phyloP scores from a whole-genome alignment of 2,888 invertebrate genomes.

The Polydrusus pterygomalis region DNA sequence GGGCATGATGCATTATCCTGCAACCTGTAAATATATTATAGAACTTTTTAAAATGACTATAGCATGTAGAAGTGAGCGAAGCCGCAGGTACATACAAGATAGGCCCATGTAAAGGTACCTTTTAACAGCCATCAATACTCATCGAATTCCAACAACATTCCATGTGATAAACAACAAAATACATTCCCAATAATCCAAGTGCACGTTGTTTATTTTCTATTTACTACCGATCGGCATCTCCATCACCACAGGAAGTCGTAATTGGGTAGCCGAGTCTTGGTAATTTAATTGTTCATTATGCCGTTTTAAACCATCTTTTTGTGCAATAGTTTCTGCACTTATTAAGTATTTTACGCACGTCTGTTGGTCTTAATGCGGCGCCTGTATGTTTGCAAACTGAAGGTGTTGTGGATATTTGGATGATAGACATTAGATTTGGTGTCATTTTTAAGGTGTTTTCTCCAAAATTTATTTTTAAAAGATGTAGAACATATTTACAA shows the following conservation, averaged over 20 bases:
- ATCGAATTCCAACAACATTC: conserved; percentile 10
- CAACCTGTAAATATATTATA: background rate
- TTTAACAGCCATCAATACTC: background rate
- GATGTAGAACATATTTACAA: too few species aligned
- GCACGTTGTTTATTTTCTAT: conserved; percentile 24
- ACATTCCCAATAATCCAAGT: conserved; percentile 14
- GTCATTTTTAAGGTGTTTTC: too few species aligned
- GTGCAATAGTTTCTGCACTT: conserved; percentile 23
- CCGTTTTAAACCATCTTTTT: conserved; percentile 59
- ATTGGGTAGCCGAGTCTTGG: conserved; percentile 70
- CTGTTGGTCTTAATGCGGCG: background rate
- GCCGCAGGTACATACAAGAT: background rate
- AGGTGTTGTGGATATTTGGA: too few species aligned
- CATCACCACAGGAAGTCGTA: conserved; percentile 66
- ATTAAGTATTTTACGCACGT: conserved; percentile 11
- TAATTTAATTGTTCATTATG: conserved; percentile 71
- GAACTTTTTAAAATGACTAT: background rate
- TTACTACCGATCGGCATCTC: conserved; percentile 55
- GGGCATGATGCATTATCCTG: too few species aligned
- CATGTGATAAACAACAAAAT: background rate
- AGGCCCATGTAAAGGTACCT: background rate
- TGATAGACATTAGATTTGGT: too few species aligned
- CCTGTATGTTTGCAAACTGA: background rate
- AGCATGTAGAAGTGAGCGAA: background rate
- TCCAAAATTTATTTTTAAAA: too few species aligned